Percentiles rank a stretch among this genome's conserved stretches.
phyloP scores from a whole-genome alignment of 2,888 invertebrate genomes.

The Erebia epiphron region DNA sequence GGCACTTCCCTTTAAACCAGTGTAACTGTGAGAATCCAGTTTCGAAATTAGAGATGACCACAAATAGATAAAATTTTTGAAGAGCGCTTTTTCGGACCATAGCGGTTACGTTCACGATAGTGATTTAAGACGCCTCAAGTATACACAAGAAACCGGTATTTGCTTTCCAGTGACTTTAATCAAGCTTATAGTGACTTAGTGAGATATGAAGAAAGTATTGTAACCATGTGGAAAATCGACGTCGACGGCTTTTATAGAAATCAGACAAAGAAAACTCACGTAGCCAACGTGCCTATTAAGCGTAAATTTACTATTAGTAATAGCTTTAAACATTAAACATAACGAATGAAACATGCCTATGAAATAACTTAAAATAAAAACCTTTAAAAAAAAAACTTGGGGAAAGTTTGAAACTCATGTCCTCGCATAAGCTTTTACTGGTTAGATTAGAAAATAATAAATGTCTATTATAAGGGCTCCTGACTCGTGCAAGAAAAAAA shows the following conservation, averaged over 20 bases:
- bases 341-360: too few species aligned
- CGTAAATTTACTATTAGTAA: too few species aligned
- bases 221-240: background rate
- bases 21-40: constrained; percentile 48
- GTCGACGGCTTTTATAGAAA: background rate
- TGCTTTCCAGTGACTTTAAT: constrained; percentile 2
- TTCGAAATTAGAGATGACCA: constrained; percentile 71
- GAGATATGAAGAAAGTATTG: constrained; percentile 17
- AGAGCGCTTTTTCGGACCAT: constrained; percentile 34
- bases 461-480: too few species aligned
- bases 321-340: too few species aligned
- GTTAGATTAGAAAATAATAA: too few species aligned
- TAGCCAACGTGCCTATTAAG: too few species aligned
- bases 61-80: constrained; percentile 44
- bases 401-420: too few species aligned
- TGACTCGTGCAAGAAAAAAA: too few species aligned
- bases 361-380: too few species aligned
- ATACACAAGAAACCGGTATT: constrained; percentile 54
- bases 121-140: constrained; percentile 57
- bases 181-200: too few species aligned
- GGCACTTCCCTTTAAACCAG: constrained; percentile 36
- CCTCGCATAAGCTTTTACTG: too few species aligned
- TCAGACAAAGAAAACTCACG: background rate
- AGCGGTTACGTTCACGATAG: constrained; percentile 47
- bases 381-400: too few species aligned